These are phyloP conservation scores for Bradypodion pumilum DNA, from an alignment of 2,797 vertebrate species.

Conservation along the genomic window DNA sequence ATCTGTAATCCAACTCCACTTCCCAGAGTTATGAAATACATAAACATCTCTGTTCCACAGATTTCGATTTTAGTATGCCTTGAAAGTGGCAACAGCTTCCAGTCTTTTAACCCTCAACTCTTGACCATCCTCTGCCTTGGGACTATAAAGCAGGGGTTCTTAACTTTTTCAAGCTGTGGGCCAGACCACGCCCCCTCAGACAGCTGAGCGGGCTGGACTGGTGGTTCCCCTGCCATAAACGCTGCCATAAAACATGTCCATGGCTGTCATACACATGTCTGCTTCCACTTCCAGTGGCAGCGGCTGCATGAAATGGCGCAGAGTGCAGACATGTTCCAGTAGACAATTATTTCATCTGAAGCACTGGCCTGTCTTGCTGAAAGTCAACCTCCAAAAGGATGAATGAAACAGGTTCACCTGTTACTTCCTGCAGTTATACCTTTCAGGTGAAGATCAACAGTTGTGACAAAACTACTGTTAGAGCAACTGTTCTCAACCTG, in stretches of 20 bases:
- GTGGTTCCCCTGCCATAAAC: too few species aligned
- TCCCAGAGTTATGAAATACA: conserved; percentile 30
- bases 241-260: too few species aligned
- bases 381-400: neutral
- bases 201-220: too few species aligned
- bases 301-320: too few species aligned
- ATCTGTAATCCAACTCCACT: conserved; percentile 35
- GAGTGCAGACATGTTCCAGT: neutral
- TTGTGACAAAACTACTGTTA: neutral
- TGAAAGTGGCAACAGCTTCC: conserved; percentile 65
- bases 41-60: conserved; percentile 31
- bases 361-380: neutral
- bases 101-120: neutral
- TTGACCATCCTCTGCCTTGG: neutral
- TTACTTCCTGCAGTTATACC: neutral
- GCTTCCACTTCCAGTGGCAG: too few species aligned
- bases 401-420: neutral
- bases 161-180: too few species aligned
- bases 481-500: neutral
- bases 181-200: too few species aligned
- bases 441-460: neutral
- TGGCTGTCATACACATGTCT: too few species aligned
- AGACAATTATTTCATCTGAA: neutral
- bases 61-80: conserved; percentile 30
- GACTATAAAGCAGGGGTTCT: too few species aligned